A percentile compares a stretch with the other conserved stretches of the same genome.
Conservation (phyloP, 2,888 invertebrate species). For the Heterodera filipjevi region DNA sequence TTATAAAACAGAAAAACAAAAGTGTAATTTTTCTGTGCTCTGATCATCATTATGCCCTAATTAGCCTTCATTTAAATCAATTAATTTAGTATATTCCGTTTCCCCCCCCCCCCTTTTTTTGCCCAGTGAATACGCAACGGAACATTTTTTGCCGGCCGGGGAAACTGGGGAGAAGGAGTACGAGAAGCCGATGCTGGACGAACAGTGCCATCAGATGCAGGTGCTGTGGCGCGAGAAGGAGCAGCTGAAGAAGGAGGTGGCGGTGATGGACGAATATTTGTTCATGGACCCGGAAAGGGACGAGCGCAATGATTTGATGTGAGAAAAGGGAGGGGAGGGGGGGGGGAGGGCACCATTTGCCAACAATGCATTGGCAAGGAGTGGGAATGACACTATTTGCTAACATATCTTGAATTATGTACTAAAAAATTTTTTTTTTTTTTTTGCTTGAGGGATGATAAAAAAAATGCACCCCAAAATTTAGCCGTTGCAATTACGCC, state of each 20-base stretch:
- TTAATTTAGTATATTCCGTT: not conserved
- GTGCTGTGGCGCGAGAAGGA: constrained; percentile 38
- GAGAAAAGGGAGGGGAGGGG: not conserved
- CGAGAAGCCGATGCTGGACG: constrained; percentile 62
- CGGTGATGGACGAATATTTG: constrained; percentile 35
- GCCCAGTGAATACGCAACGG: constrained; percentile 52
- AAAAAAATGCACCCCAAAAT: too few relatives aligned
- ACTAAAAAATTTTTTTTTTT: too few relatives aligned
- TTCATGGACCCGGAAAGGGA: constrained; percentile 19
- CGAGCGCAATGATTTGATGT: not conserved
- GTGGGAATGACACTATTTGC: too few relatives aligned
- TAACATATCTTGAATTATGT: too few relatives aligned
- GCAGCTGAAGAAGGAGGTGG: constrained; percentile 37
- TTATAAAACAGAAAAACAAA: too few relatives aligned
- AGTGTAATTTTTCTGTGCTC: too few relatives aligned
- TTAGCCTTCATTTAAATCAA: not conserved
- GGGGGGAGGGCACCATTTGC: not conserved
- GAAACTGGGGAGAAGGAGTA: constrained; percentile 54
- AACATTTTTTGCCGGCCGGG: constrained; percentile 51
- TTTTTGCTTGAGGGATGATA: too few relatives aligned
- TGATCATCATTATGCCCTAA: too few relatives aligned
- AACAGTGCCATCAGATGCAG: constrained; percentile 63
- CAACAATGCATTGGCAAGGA: too few relatives aligned
- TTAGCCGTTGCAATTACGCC: too few relatives aligned
- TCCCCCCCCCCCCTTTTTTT: not conserved